Evolutionary conservation across 2,113 vertebrate genomes (phyloP).

Genomic region (Nannospalax galili): DNA sequence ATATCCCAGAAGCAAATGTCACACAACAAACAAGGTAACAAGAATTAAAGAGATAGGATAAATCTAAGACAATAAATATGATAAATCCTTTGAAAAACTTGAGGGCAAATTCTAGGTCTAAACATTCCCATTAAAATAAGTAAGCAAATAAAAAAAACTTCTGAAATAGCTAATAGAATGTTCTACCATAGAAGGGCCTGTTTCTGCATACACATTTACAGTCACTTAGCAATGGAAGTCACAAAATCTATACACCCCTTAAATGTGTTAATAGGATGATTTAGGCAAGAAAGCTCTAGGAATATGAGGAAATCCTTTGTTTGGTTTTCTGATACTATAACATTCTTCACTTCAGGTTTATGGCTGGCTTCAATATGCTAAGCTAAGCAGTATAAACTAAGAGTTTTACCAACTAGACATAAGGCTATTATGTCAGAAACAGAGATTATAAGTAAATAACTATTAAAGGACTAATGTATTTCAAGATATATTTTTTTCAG

Average conservation of each 20-base stretch:
- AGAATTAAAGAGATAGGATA: conserved; percentile 33
- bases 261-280: neutral
- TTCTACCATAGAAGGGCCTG: neutral
- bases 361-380: neutral
- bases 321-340: neutral
- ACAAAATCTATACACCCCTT: neutral
- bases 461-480: neutral
- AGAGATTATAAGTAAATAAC: neutral
- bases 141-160: neutral
- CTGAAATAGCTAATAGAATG: neutral
- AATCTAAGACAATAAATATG: neutral
- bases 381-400: neutral
- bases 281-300: neutral
- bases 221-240: neutral
- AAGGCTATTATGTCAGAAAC: neutral
- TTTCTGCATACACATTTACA: neutral
- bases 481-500: neutral
- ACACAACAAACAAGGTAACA: neutral
- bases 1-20: neutral
- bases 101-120: neutral
- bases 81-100: neutral
- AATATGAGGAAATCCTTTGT: neutral
- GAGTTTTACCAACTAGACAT: neutral
- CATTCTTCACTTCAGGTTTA: neutral
- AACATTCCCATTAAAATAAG: neutral